A percentile compares a stretch with the other conserved stretches of the same genome.
Evolutionary conservation across 1,140 invertebrate species (phyloP).

Genomic region (Pachyrhynchus sulphureomaculatus): DNA sequence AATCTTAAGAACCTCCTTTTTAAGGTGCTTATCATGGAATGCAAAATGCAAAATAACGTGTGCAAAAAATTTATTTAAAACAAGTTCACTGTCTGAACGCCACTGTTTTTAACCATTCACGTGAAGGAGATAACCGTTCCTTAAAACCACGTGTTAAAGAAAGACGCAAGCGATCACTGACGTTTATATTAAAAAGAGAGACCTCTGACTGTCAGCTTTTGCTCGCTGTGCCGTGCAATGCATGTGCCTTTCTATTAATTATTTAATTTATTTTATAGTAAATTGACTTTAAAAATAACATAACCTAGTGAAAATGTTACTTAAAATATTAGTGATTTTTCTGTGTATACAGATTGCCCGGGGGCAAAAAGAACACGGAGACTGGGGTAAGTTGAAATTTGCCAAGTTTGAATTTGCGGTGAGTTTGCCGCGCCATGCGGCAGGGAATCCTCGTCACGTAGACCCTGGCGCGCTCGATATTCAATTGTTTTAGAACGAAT

Average conservation of each 20-base stretch:
- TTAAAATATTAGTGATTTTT: conserved; percentile 34
- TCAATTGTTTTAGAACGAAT: background rate
- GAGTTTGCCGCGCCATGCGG: conserved; percentile 33
- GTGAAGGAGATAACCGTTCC: background rate
- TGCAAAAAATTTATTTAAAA: too few relatives aligned
- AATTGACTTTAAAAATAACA: background rate
- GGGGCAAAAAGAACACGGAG: conserved; percentile 22
- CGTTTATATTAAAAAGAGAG: background rate
- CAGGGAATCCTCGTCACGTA: conserved; percentile 35
- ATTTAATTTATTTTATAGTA: background rate
- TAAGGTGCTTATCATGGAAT: too few relatives aligned
- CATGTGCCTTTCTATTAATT: conserved; percentile 16
- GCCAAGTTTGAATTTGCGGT: conserved; percentile 5
- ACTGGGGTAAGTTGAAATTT: conserved; percentile 42
- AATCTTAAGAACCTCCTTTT: too few relatives aligned
- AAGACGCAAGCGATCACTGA: background rate
- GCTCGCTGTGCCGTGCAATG: conserved; percentile 7
- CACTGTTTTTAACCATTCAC: too few relatives aligned
- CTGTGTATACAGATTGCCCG: conserved; percentile 1
- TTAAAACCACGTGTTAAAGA: background rate
- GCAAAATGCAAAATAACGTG: too few relatives aligned
- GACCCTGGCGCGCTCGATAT: conserved; percentile 10
- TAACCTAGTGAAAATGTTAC: conserved; percentile 35
- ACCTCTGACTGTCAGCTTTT: conserved; percentile 2
- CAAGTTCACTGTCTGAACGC: too few relatives aligned